Conservation (phyloP, 1,140 invertebrate species). For the Dendrolimus punctatus region DNA sequence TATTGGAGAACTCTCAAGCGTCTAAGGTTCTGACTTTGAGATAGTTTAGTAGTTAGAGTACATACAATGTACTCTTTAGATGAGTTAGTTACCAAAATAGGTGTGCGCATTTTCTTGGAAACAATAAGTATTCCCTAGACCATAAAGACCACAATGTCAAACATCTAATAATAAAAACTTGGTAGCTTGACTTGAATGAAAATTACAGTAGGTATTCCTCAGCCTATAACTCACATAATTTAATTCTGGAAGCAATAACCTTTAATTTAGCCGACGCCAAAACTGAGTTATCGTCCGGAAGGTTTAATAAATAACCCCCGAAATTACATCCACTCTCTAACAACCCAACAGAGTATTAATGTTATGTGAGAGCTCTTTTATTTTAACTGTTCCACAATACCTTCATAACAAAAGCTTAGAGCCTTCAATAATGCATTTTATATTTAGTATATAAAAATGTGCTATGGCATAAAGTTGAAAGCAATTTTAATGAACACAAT, state of each 20-base stretch:
- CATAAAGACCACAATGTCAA: too few relatives aligned
- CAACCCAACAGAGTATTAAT: background rate
- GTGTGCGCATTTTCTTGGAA: too few relatives aligned
- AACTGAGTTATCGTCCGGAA: slow-evolving; percentile 19
- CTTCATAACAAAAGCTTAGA: slow-evolving; percentile 1
- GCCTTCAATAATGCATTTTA: slow-evolving; percentile 9
- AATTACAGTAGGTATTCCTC: too few relatives aligned
- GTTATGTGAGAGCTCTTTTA: slow-evolving; percentile 3
- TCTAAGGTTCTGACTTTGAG: too few relatives aligned
- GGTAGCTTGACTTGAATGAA: too few relatives aligned
- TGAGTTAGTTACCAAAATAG: too few relatives aligned
- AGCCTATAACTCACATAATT: slow-evolving; percentile 9
- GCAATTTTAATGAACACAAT: slow-evolving; percentile 32
- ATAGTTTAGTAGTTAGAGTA: too few relatives aligned
- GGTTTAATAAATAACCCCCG: slow-evolving; percentile 11
- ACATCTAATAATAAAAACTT: too few relatives aligned
- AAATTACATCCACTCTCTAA: slow-evolving; percentile 4
- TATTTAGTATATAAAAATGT: slow-evolving; percentile 6
- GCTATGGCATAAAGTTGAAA: slow-evolving; percentile 27
- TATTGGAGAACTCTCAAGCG: too few relatives aligned
- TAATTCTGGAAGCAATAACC: slow-evolving; percentile 23
- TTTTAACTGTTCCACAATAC: too few relatives aligned
- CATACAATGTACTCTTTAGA: too few relatives aligned
- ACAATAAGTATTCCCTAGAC: too few relatives aligned
- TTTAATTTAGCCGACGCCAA: slow-evolving; percentile 30